These are phyloP conservation scores for Molorchus minor DNA, from an alignment of 2,888 invertebrate species.

Conservation along the genomic window DNA sequence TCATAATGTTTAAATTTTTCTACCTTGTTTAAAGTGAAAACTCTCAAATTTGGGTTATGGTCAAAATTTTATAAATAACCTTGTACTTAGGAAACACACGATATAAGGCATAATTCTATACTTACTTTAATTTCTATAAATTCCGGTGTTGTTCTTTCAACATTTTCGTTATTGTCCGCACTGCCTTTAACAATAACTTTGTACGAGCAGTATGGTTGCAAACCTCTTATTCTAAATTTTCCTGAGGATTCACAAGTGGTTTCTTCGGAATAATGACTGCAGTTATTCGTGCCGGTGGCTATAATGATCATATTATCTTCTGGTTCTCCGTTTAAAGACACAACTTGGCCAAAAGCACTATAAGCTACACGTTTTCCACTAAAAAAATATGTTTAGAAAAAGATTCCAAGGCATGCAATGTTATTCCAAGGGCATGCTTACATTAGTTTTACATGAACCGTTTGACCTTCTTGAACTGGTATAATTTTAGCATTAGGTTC, in stretches of 20 bases:
- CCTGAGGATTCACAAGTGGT: conserved; percentile 82
- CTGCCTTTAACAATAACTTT: conserved; percentile 58
- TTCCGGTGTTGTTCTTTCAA: conserved; percentile 65
- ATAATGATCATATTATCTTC: conserved; percentile 78
- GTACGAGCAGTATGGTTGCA: conserved; percentile 77
- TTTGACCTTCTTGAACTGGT: conserved; percentile 76
- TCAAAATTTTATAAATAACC: no score
- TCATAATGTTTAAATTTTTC: no score
- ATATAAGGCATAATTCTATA: no score
- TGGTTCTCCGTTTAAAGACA: conserved; percentile 85
- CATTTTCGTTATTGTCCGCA: conserved; percentile 57
- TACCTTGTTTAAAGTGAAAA: no score
- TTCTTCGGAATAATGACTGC: conserved; percentile 81
- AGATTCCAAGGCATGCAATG: not conserved
- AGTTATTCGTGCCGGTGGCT: conserved; percentile 72
- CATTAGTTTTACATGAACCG: conserved; percentile 64
- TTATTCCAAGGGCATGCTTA: no score
- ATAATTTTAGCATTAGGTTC: conserved; percentile 88
- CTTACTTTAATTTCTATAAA: conserved; percentile 63
- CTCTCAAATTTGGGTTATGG: no score
- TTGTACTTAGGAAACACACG: no score
- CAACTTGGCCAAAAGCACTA: conserved; percentile 85
- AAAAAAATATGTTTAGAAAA: conserved; percentile 33
- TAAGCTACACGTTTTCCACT: conserved; percentile 89
- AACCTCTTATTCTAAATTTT: conserved; percentile 87